These are phyloP conservation scores for Aphis gossypii DNA, from an alignment of 1,140 invertebrate species.

Conservation along the genomic window DNA sequence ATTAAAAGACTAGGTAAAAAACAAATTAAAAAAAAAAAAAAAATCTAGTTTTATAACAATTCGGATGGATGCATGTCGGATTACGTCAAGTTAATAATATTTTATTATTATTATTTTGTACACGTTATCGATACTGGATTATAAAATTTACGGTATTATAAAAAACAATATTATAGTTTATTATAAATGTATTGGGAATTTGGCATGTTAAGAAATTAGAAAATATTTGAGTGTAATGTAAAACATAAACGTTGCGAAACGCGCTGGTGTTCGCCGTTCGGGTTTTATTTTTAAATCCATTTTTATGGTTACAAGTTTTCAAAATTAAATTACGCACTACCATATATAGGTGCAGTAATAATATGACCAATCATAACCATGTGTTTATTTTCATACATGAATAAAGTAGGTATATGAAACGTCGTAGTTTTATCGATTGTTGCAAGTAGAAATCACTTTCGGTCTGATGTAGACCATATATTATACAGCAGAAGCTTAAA, in stretches of 20 bases:
- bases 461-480: background rate
- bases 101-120: background rate
- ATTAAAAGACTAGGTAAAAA: background rate
- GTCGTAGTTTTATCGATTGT: background rate
- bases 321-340: background rate
- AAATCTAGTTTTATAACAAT: background rate
- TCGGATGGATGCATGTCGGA: background rate
- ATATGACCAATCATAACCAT: background rate
- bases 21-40: conserved; percentile 6
- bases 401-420: background rate
- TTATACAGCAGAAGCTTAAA: too few relatives aligned
- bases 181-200: background rate
- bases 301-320: conserved; percentile 3
- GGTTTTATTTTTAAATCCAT: background rate
- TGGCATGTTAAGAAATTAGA: background rate
- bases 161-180: background rate
- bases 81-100: background rate
- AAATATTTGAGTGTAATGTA: background rate
- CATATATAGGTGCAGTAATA: background rate
- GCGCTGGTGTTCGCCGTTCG: background rate
- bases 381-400: background rate
- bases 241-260: background rate
- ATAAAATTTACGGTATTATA: background rate
- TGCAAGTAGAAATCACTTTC: background rate
- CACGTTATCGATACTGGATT: background rate